Evolutionary conservation across 2,888 invertebrate species (phyloP).

Genomic region (Argyra leucocephala): DNA sequence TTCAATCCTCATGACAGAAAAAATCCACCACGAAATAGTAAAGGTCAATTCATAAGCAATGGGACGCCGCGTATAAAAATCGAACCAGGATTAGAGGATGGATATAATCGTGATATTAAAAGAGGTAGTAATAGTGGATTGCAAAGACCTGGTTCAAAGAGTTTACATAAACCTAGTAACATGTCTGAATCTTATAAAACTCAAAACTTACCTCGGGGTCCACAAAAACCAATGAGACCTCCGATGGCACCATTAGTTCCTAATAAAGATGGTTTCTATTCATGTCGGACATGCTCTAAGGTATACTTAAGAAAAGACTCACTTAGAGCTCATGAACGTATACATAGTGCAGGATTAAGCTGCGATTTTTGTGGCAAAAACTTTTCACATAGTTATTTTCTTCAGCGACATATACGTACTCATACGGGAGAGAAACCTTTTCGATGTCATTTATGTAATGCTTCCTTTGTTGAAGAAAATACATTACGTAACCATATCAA

Average conservation of each 20-base stretch:
- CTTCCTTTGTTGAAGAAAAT: neutral
- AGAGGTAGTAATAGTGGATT: too few relatives aligned
- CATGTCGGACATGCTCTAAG: conserved; percentile 2
- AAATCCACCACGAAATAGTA: neutral
- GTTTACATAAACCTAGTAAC: neutral
- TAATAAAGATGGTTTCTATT: conserved; percentile 9
- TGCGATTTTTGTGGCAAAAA: neutral
- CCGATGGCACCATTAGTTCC: neutral
- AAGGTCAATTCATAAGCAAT: neutral
- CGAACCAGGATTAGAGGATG: neutral
- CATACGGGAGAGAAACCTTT: neutral
- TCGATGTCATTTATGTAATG: neutral
- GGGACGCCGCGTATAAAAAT: neutral
- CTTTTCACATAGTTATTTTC: conserved; percentile 7
- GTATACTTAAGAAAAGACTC: conserved; percentile 9
- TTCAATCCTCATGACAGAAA: neutral
- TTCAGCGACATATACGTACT: conserved; percentile 1
- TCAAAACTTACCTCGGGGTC: neutral
- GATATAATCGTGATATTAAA: neutral
- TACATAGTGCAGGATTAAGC: conserved; percentile 4
- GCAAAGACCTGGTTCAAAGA: neutral
- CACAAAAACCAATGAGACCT: neutral
- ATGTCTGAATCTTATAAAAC: neutral
- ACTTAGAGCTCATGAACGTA: conserved; percentile 4
- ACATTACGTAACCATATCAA: conserved; percentile 1